phyloP scores from a whole-genome alignment of 2,113 vertebrate species.

The Cynopterus brachyotis region DNA sequence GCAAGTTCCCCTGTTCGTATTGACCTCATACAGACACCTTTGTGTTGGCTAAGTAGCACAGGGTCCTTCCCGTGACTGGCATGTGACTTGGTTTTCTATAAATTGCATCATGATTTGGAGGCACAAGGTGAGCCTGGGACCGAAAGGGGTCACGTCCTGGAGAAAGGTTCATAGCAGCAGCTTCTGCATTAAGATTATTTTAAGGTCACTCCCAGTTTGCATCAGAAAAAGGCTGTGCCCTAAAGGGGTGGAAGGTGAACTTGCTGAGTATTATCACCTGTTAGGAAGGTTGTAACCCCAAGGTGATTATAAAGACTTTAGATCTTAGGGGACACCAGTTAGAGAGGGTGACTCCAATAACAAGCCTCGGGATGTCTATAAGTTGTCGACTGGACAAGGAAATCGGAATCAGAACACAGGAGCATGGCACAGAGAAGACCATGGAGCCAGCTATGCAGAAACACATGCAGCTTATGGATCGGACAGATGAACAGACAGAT shows the following conservation, averaged over 20 bases:
- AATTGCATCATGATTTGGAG: constrained; percentile 21
- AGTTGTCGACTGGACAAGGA: neutral
- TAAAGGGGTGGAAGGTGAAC: neutral
- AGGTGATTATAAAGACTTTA: too few species aligned
- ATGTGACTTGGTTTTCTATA: constrained; percentile 5
- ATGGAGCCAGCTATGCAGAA: neutral
- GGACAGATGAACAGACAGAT: neutral
- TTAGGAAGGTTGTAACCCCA: neutral
- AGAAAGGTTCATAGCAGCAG: neutral
- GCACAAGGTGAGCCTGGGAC: neutral
- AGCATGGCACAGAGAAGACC: neutral
- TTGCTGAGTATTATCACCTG: neutral
- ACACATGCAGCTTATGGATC: accelerated
- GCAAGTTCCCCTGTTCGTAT: neutral
- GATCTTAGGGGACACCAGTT: neutral
- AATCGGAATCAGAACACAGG: neutral
- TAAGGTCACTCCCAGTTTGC: neutral
- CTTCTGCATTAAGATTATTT: neutral
- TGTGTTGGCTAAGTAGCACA: neutral
- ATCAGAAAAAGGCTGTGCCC: neutral
- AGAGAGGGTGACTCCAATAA: neutral
- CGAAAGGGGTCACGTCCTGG: neutral
- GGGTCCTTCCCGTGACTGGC: neutral
- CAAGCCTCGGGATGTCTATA: neutral
- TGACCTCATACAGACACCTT: neutral